Evolutionary conservation across 2,888 invertebrate species (phyloP).

Genomic region (Cheilosia vernalis): DNA sequence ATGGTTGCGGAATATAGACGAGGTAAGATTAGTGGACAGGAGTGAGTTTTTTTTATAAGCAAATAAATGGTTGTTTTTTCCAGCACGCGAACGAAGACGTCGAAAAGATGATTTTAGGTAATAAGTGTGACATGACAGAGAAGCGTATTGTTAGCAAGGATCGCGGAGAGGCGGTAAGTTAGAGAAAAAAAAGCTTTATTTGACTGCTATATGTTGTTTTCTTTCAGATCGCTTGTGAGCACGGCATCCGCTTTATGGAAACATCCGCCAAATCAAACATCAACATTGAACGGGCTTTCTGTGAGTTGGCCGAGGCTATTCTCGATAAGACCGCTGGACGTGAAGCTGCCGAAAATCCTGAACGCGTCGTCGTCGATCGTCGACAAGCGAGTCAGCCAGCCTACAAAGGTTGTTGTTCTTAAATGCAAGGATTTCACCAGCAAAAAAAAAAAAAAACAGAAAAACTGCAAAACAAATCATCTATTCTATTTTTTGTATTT

Average conservation of each 20-base stretch:
- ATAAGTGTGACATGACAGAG: constrained; percentile 99
- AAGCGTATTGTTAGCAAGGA: constrained; percentile 96
- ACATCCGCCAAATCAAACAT: constrained; percentile 98
- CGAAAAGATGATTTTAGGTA: constrained; percentile 99
- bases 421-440: constrained; percentile 75
- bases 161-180: constrained; percentile 94
- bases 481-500: constrained; percentile 46
- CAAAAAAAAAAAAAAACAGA: constrained; percentile 17
- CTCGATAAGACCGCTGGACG: constrained; percentile 94
- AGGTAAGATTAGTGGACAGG: constrained; percentile 85
- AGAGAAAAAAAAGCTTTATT: neutral
- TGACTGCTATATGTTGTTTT: neutral
- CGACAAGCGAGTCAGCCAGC: constrained; percentile 84
- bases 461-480: constrained; percentile 26
- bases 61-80: constrained; percentile 77
- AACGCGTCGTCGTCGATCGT: constrained; percentile 89
- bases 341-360: constrained; percentile 90
- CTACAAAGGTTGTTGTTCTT: constrained; percentile 83
- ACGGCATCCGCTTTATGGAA: constrained; percentile 98
- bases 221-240: constrained; percentile 95
- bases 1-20: constrained; percentile 98
- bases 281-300: constrained; percentile 98
- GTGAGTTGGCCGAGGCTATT: constrained; percentile 96
- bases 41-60: neutral
- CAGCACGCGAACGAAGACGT: constrained; percentile 99